phyloP scores from a whole-genome alignment of 2,888 invertebrate genomes.

The Synergus laeviventris region DNA sequence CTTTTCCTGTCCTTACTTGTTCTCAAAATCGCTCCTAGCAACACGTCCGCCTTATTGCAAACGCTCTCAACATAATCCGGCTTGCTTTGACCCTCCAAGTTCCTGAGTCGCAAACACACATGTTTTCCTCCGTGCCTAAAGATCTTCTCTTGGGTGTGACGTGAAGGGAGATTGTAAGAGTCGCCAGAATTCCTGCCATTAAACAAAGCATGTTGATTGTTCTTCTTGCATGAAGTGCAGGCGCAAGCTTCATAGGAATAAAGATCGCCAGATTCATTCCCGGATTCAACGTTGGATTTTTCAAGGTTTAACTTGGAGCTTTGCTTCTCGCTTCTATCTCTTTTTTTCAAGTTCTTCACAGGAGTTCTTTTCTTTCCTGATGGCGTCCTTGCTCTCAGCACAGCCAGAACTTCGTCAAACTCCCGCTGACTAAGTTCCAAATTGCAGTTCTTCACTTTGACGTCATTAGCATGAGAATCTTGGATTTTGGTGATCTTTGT shows the following conservation, averaged over 20 bases:
- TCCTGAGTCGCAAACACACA: neutral
- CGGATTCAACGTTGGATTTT: neutral
- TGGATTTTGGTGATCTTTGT: constrained; percentile 50
- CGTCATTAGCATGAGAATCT: constrained; percentile 54
- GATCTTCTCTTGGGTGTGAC: neutral
- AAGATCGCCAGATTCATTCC: neutral
- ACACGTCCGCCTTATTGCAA: constrained; percentile 76
- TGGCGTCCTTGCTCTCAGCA: constrained; percentile 70
- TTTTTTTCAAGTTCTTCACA: constrained; percentile 52
- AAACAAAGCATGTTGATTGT: neutral
- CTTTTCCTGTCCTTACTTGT: constrained; percentile 63
- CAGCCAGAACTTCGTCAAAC: constrained; percentile 75
- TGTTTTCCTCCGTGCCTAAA: neutral
- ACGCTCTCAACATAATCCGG: constrained; percentile 56
- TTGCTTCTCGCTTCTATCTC: constrained; percentile 39
- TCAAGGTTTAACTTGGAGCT: neutral
- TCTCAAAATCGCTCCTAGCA: constrained; percentile 79
- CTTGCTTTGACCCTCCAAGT: neutral
- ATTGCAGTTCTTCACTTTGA: constrained; percentile 71
- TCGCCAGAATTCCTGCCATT: neutral
- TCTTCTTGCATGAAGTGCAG: neutral
- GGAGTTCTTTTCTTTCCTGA: constrained; percentile 58
- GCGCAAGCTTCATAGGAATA: neutral
- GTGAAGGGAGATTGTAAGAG: neutral
- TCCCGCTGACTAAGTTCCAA: constrained; percentile 74